These are phyloP conservation scores for Eupeodes luniger DNA, from an alignment of 2,888 invertebrate genomes.

Conservation along the genomic window DNA sequence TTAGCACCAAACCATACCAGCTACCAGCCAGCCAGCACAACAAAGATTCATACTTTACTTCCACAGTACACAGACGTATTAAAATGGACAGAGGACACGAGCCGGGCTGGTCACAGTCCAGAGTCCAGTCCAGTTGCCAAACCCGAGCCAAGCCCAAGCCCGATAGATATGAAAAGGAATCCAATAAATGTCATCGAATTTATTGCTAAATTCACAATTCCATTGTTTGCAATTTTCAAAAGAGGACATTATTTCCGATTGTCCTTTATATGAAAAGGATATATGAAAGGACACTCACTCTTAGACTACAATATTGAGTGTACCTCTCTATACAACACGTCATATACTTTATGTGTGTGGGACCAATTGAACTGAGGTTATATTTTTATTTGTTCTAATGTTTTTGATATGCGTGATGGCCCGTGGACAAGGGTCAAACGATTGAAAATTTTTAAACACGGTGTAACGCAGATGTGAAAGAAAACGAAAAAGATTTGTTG, in stretches of 20 bases:
- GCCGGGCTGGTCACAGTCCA: not conserved
- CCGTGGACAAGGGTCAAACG: constrained; percentile 69
- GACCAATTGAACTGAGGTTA: constrained; percentile 58
- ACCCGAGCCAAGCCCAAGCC: not conserved
- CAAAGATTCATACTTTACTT: constrained; percentile 28
- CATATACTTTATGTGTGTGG: constrained; percentile 44
- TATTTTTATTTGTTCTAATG: constrained; percentile 38
- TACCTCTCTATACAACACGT: not conserved
- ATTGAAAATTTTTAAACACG: constrained; percentile 45
- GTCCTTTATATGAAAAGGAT: constrained; percentile 53
- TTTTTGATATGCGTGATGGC: constrained; percentile 52
- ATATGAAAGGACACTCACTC: not conserved
- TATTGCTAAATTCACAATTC: constrained; percentile 81
- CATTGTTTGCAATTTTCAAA: constrained; percentile 80
- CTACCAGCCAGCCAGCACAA: constrained; percentile 8
- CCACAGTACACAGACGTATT: not conserved
- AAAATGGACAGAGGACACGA: constrained; percentile 29
- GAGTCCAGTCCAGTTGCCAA: not conserved
- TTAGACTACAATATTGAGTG: constrained; percentile 24
- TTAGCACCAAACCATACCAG: constrained; percentile 38
- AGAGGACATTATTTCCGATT: constrained; percentile 76
- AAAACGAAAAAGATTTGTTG: constrained; percentile 11
- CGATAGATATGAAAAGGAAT: constrained; percentile 78
- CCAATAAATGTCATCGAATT: constrained; percentile 84
- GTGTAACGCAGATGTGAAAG: constrained; percentile 62